Percentiles rank a stretch among this genome's conserved stretches.
phyloP scores from a whole-genome alignment of 2,113 vertebrate species.

The Neoarius graeffei region DNA sequence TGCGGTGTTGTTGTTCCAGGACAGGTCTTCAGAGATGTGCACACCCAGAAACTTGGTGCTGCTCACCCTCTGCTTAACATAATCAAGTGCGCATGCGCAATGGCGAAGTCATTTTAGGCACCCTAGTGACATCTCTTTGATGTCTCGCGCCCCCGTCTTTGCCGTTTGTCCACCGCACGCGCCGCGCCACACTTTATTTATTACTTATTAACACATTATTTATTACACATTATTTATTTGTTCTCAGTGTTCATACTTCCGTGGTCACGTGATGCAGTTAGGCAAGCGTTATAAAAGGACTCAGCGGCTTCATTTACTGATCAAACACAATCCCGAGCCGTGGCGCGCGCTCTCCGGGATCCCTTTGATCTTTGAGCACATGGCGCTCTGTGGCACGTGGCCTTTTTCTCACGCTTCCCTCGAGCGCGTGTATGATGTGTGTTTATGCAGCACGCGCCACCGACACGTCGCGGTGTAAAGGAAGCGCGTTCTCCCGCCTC shows the following conservation, averaged over 20 bases:
- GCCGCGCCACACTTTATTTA: neutral
- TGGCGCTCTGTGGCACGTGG: neutral
- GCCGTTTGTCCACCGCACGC: neutral
- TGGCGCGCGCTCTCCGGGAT: neutral
- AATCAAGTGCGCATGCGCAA: neutral
- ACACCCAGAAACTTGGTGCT: too few relatives aligned
- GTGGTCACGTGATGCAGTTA: neutral
- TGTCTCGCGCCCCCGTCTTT: neutral
- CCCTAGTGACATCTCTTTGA: neutral
- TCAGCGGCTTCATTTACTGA: too few relatives aligned
- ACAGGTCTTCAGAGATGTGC: too few relatives aligned
- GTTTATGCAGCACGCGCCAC: constrained; percentile 17
- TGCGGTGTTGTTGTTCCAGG: too few relatives aligned
- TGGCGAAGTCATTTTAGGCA: neutral
- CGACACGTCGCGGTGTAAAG: neutral
- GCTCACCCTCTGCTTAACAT: too few relatives aligned
- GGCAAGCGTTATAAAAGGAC: too few relatives aligned
- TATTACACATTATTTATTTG: too few relatives aligned
- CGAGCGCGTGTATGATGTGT: neutral
- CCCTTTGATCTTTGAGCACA: constrained; percentile 11
- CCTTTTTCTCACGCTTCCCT: too few relatives aligned
- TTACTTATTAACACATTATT: too few relatives aligned
- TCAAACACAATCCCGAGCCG: neutral
- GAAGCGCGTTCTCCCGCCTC: neutral
- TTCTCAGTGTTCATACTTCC: too few relatives aligned